These are phyloP conservation scores for Gymnarchus niloticus DNA, from an alignment of 2,113 vertebrate species.

Conservation along the genomic window DNA sequence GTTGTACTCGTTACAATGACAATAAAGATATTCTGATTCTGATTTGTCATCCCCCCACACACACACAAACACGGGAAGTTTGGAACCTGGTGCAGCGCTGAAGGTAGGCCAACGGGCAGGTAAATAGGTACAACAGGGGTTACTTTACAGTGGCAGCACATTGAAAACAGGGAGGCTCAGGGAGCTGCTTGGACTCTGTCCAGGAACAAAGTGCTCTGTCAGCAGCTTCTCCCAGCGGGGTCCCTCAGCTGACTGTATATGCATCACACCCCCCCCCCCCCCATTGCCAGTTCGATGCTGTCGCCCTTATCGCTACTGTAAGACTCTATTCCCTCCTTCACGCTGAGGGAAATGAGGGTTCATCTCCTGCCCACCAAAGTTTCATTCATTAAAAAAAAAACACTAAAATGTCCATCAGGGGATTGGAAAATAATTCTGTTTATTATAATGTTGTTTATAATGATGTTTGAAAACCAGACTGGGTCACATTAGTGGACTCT, in stretches of 20 bases:
- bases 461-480: not conserved
- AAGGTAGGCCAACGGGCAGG: not conserved
- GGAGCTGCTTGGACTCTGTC: not conserved
- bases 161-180: not conserved
- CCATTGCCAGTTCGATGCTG: not conserved
- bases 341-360: not conserved
- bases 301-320: not conserved
- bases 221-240: not conserved
- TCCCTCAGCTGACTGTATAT: not conserved
- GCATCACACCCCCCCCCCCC: not conserved
- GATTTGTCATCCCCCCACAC: too few relatives aligned
- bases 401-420: not conserved
- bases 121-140: not conserved
- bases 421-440: not conserved
- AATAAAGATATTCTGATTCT: too few relatives aligned
- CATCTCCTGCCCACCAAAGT: not conserved
- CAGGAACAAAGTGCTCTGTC: conserved; percentile 1
- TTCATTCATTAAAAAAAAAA: not conserved
- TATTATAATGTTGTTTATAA: not conserved
- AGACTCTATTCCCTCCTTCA: not conserved
- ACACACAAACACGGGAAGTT: not conserved
- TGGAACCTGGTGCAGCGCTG: not conserved
- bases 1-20: too few relatives aligned
- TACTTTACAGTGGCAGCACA: not conserved
- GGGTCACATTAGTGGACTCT: too few relatives aligned